A percentile compares a stretch with the other conserved stretches of the same genome.
Conservation (phyloP, 1,140 invertebrate species). For the Cryptotermes secundus region DNA sequence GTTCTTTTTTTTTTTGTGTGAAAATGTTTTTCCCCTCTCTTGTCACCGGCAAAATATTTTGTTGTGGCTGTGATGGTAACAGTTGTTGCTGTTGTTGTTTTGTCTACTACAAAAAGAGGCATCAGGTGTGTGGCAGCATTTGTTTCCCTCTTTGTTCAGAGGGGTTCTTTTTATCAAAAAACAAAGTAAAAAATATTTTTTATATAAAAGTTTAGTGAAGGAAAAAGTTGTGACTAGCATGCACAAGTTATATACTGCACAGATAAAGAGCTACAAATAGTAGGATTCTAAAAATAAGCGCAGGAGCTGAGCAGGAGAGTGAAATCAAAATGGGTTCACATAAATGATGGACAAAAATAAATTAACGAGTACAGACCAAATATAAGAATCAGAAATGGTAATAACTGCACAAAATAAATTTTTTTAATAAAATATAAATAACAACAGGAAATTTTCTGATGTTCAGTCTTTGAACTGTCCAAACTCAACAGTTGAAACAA, state of each 20-base stretch:
- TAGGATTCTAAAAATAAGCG: background rate
- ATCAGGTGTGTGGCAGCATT: conserved; percentile 8
- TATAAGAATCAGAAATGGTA: background rate
- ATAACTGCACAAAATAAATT: conserved; percentile 5
- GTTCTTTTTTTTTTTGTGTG: conserved; percentile 22
- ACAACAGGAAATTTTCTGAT: too few relatives aligned
- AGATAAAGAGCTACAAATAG: conserved; percentile 9
- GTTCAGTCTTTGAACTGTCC: too few relatives aligned
- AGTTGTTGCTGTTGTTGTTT: conserved; percentile 23
- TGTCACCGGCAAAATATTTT: conserved; percentile 32
- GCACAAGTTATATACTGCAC: conserved; percentile 25
- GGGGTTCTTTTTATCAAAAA: conserved; percentile 11
- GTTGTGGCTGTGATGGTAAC: conserved; percentile 21
- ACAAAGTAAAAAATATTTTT: conserved; percentile 17
- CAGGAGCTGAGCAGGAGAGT: background rate
- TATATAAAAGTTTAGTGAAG: background rate
- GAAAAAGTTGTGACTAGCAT: conserved; percentile 27
- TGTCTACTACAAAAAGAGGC: conserved; percentile 27
- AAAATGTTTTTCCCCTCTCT: conserved; percentile 33
- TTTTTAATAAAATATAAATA: background rate
- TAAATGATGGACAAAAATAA: background rate
- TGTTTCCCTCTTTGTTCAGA: background rate
- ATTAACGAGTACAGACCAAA: background rate
- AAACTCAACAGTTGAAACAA: too few relatives aligned
- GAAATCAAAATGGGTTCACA: background rate